A percentile compares a stretch with the other conserved stretches of the same genome.
Conservation (phyloP, 2,888 invertebrate species). For the Herminia tarsipennalis region DNA sequence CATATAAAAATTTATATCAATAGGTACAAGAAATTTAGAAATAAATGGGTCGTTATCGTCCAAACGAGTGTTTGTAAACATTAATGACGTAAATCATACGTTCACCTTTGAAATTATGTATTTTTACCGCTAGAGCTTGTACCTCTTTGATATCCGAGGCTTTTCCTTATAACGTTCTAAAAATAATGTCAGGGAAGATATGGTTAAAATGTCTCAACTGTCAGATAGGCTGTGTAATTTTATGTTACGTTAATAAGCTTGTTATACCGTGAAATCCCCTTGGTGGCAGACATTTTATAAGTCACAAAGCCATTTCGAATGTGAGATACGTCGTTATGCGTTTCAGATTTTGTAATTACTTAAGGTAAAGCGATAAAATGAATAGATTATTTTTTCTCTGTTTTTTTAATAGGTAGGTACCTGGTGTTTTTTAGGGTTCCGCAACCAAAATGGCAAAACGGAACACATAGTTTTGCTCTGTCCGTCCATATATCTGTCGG, state of each 20-base stretch:
- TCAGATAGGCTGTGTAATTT: slow-evolving; percentile 16
- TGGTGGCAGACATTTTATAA: slow-evolving; percentile 16
- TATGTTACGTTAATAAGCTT: slow-evolving; percentile 26
- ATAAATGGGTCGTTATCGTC: slow-evolving; percentile 32
- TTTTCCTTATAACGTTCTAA: slow-evolving; percentile 13
- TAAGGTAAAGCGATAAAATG: too few species aligned
- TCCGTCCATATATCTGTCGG: too few species aligned
- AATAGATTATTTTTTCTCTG: too few species aligned
- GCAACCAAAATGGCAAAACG: too few species aligned
- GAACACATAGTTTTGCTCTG: too few species aligned
- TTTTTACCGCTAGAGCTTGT: slow-evolving; percentile 8
- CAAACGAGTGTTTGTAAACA: slow-evolving; percentile 40
- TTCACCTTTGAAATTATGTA: slow-evolving; percentile 24
- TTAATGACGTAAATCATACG: slow-evolving; percentile 24
- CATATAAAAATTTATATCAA: slow-evolving; percentile 16
- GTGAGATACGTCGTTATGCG: neutral
- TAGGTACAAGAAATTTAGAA: slow-evolving; percentile 30
- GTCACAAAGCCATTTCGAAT: neutral
- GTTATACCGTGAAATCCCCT: slow-evolving; percentile 22
- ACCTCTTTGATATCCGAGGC: neutral
- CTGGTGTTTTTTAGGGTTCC: too few species aligned
- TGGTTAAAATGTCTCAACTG: slow-evolving; percentile 7
- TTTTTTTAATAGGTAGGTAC: too few species aligned
- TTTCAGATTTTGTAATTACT: too few species aligned
- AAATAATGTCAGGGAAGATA: slow-evolving; percentile 9